Evolutionary conservation across 2,888 invertebrate species (phyloP).

Genomic region (Macrophya alboannulata): DNA sequence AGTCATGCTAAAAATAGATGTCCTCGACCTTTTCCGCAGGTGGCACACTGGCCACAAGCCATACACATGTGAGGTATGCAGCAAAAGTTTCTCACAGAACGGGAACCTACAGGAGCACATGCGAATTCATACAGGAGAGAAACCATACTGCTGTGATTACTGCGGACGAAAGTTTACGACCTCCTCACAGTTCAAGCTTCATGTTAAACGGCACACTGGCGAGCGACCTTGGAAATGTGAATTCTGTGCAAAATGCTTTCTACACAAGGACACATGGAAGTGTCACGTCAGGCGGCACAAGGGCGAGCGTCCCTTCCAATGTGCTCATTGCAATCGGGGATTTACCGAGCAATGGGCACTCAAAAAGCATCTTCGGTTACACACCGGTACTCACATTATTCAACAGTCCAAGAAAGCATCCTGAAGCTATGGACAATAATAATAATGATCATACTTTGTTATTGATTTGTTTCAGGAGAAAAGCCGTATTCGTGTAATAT

Average conservation of each 20-base stretch:
- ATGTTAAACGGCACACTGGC: conserved; percentile 84
- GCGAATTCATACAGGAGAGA: conserved; percentile 90
- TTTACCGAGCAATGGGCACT: conserved; percentile 87
- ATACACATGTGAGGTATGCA: conserved; percentile 86
- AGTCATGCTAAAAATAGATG: neutral
- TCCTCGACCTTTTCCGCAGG: conserved; percentile 72
- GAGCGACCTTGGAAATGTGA: conserved; percentile 84
- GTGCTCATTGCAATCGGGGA: conserved; percentile 82
- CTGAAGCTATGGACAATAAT: neutral
- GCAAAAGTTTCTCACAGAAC: conserved; percentile 89
- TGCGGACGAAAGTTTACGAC: conserved; percentile 89
- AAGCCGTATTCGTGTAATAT: conserved; percentile 88
- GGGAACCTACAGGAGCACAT: conserved; percentile 90
- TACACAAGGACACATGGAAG: conserved; percentile 84
- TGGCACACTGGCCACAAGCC: conserved; percentile 88
- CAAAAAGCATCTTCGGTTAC: conserved; percentile 85
- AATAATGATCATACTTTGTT: neutral
- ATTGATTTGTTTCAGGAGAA: conserved; percentile 78
- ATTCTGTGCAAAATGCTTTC: conserved; percentile 83
- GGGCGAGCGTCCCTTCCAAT: conserved; percentile 85
- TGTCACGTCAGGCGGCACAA: conserved; percentile 86
- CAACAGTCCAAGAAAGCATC: neutral
- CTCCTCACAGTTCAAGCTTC: conserved; percentile 87
- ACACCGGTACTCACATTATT: conserved; percentile 80
- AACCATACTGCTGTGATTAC: conserved; percentile 87